Evolutionary conservation across 2,113 vertebrate genomes (phyloP).

Genomic region (Dasypus novemcinctus): DNA sequence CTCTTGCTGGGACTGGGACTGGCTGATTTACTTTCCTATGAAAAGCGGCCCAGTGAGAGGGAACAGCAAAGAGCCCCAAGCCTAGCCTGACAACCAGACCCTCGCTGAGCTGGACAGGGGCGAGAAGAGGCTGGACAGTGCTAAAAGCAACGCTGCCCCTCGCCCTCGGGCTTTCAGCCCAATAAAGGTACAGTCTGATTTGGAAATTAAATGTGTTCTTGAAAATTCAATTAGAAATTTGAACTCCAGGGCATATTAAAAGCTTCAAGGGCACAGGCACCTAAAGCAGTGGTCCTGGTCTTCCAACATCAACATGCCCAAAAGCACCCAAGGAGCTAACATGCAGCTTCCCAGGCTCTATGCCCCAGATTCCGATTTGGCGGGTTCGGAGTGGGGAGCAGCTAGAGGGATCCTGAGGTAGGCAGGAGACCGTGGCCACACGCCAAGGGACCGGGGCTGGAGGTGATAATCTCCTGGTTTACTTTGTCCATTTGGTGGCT

Average conservation of each 20-base stretch:
- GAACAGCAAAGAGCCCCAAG: neutral
- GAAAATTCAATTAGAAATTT: slow-evolving; percentile 37
- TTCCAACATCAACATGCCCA: neutral
- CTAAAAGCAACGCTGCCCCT: neutral
- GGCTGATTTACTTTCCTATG: neutral
- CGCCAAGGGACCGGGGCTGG: neutral
- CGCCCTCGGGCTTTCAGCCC: neutral
- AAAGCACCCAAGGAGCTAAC: neutral
- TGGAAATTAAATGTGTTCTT: neutral
- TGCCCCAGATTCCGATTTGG: neutral
- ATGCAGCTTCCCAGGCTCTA: neutral
- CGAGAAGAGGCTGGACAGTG: neutral
- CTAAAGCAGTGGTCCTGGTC: neutral
- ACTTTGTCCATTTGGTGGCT: neutral
- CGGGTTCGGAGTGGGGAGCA: neutral
- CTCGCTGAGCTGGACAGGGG: neutral
- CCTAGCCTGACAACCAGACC: neutral
- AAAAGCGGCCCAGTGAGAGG: neutral
- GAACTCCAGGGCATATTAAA: neutral
- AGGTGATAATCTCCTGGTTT: neutral
- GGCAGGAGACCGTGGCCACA: neutral
- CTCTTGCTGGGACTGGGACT: neutral
- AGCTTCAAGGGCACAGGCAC: neutral
- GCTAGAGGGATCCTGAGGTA: neutral
- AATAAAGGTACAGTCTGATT: neutral